phyloP scores from a whole-genome alignment of 2,113 vertebrate species.

The Paradisaea rubra region DNA sequence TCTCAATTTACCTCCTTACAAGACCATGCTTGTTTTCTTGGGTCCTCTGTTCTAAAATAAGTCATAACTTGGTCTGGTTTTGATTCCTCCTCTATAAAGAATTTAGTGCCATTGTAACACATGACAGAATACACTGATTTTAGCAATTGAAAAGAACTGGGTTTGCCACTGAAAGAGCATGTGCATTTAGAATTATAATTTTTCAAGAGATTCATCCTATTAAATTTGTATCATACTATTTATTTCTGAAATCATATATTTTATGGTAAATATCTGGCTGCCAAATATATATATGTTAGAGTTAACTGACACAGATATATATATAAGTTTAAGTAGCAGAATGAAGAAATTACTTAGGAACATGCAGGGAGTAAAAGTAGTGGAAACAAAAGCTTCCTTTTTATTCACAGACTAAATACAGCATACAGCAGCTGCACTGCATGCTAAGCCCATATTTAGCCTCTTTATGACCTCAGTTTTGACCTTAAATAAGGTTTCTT shows the following conservation, averaged over 20 bases:
- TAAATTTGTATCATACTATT: not conserved
- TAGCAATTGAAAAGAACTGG: not conserved
- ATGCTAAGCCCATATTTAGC: slow-evolving; percentile 40
- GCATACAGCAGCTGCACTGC: slow-evolving; percentile 1
- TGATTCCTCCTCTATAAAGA: not conserved
- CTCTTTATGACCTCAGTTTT: slow-evolving; percentile 32
- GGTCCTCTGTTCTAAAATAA: not conserved
- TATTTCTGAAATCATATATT: not conserved
- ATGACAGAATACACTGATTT: not conserved
- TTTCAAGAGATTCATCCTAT: not conserved
- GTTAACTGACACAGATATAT: not conserved
- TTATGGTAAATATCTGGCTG: not conserved
- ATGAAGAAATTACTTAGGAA: not conserved
- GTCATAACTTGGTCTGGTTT: not conserved
- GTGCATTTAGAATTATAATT: not conserved
- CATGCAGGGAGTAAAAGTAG: slow-evolving; percentile 1
- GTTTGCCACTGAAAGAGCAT: not conserved
- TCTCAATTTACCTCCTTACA: not conserved
- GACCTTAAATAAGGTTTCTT: slow-evolving; percentile 33
- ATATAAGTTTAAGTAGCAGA: not conserved
- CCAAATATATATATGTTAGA: not conserved
- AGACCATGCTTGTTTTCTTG: not conserved
- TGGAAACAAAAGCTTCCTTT: slow-evolving; percentile 35
- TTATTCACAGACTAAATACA: slow-evolving; percentile 35
- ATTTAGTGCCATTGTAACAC: not conserved